These are phyloP conservation scores for Steinernema khuongi DNA, from an alignment of 1,140 invertebrate species.

Conservation along the genomic window DNA sequence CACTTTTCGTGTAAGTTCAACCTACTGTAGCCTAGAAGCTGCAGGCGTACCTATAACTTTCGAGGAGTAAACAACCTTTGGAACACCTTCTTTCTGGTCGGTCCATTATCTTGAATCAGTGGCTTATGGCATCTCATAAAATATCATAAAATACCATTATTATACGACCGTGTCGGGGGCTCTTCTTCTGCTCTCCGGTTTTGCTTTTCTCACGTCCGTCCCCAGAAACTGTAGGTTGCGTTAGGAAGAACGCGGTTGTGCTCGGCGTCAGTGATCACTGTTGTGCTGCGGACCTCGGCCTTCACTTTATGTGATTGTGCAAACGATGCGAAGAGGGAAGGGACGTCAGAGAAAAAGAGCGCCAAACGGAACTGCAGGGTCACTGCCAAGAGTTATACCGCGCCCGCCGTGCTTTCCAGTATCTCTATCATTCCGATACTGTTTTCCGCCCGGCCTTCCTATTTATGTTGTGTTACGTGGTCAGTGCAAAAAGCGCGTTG, in stretches of 20 bases:
- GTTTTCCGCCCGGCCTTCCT: background rate
- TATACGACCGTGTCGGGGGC: too few relatives aligned
- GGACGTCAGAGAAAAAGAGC: constrained; percentile 16
- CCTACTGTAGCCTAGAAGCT: too few relatives aligned
- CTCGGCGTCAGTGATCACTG: background rate
- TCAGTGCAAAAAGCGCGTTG: background rate
- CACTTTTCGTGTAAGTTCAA: too few relatives aligned
- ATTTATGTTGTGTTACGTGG: background rate
- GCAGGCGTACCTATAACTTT: too few relatives aligned
- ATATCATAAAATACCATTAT: too few relatives aligned
- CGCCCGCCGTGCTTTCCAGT: background rate
- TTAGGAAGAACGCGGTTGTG: background rate
- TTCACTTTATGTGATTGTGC: constrained; percentile 11
- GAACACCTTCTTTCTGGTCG: too few relatives aligned
- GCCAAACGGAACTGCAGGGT: constrained; percentile 16
- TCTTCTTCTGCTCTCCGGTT: too few relatives aligned
- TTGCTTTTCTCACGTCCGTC: background rate
- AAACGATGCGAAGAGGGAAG: constrained; percentile 15
- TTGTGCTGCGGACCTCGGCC: constrained; percentile 11
- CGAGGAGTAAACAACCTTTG: too few relatives aligned
- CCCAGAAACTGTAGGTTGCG: background rate
- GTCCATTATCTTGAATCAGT: too few relatives aligned
- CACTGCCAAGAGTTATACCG: constrained; percentile 16
- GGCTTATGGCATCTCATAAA: too few relatives aligned
- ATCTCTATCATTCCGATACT: constrained; percentile 4